Conservation (phyloP, 2,113 vertebrate species). For the Spermophilus dauricus region DNA sequence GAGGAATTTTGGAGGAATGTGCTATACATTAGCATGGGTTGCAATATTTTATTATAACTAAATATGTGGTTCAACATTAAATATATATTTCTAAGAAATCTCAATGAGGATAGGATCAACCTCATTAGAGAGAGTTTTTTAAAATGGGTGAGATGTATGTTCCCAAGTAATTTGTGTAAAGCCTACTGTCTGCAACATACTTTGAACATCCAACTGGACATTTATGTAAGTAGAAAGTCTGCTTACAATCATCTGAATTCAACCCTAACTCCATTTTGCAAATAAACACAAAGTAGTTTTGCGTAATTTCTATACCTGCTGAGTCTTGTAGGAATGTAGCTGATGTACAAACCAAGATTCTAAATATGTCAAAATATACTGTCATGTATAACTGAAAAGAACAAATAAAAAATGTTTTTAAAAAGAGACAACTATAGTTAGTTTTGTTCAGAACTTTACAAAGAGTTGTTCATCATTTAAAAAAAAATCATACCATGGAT, state of each 20-base stretch:
- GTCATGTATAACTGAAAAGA: too few relatives aligned
- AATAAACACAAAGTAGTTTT: slow-evolving; percentile 2
- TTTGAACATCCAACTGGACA: not conserved
- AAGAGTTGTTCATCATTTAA: not conserved
- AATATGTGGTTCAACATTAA: slow-evolving; percentile 24
- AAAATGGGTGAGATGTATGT: not conserved
- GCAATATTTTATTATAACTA: slow-evolving; percentile 9
- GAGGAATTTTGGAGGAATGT: not conserved
- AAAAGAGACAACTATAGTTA: not conserved
- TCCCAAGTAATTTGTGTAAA: not conserved
- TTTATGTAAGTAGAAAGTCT: not conserved
- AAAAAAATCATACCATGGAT: not conserved
- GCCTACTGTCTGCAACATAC: not conserved
- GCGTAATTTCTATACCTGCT: not conserved
- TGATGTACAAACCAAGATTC: not conserved
- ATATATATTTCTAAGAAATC: not conserved
- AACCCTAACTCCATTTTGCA: slow-evolving; percentile 1
- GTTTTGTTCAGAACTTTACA: slow-evolving; percentile 35
- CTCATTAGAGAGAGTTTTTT: not conserved
- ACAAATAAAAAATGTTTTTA: too few relatives aligned
- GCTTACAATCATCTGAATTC: not conserved
- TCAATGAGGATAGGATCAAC: not conserved
- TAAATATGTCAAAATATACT: too few relatives aligned
- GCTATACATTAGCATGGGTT: not conserved
- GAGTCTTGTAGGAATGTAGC: slow-evolving; percentile 6